These are phyloP conservation scores for Micrastur ruficollis DNA, from an alignment of 2,797 vertebrate genomes.

Conservation along the genomic window DNA sequence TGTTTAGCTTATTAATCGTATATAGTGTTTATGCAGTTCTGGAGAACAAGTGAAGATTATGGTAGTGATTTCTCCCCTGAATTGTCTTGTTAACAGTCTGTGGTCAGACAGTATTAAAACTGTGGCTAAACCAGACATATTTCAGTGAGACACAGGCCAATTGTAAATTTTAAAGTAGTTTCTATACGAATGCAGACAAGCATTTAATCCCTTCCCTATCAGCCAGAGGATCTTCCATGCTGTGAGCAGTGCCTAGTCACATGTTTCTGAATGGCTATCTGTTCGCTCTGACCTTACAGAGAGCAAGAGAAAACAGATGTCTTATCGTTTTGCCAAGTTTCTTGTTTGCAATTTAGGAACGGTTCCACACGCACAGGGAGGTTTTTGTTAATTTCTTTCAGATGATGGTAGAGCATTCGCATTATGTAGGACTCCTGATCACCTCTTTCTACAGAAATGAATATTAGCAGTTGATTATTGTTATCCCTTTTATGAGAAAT, in stretches of 20 bases:
- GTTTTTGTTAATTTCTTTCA: slow-evolving; percentile 79
- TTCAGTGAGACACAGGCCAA: slow-evolving; percentile 18
- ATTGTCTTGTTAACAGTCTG: slow-evolving; percentile 1
- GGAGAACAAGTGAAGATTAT: background rate
- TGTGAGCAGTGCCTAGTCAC: slow-evolving; percentile 73
- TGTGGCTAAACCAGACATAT: slow-evolving; percentile 1
- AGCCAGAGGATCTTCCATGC: slow-evolving; percentile 66
- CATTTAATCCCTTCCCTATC: slow-evolving; percentile 58
- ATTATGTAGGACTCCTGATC: slow-evolving; percentile 27
- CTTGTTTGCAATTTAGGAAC: slow-evolving; percentile 77
- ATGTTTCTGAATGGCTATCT: slow-evolving; percentile 79
- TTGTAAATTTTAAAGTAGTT: slow-evolving; percentile 45
- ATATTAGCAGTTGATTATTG: slow-evolving; percentile 26
- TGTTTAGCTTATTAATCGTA: background rate
- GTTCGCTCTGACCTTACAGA: slow-evolving; percentile 82
- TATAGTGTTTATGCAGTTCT: background rate
- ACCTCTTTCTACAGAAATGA: slow-evolving; percentile 58
- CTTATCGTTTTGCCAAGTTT: slow-evolving; percentile 81
- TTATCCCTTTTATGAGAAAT: slow-evolving; percentile 16
- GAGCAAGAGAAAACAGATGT: slow-evolving; percentile 87
- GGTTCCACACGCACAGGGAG: slow-evolving; percentile 75
- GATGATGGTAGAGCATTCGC: slow-evolving; percentile 65
- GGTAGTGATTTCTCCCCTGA: background rate
- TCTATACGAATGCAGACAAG: slow-evolving; percentile 52
- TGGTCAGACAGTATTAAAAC: slow-evolving; percentile 27